A percentile compares a stretch with the other conserved stretches of the same genome.
These are phyloP conservation scores for Meiosimyza platycephala DNA, from an alignment of 2,888 invertebrate genomes.

Conservation along the genomic window DNA sequence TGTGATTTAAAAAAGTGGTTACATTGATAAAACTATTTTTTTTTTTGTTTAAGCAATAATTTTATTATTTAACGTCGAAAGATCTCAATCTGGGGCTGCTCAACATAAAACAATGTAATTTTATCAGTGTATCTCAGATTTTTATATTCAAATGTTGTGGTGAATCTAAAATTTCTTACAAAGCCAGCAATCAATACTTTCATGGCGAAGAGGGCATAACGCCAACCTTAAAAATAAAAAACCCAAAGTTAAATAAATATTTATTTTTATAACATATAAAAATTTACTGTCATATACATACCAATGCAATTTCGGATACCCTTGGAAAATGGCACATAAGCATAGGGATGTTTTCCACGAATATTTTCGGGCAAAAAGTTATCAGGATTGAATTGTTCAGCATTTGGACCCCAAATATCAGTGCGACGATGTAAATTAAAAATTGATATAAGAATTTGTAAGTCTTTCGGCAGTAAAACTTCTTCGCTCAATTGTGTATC, in stretches of 20 bases:
- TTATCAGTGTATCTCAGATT: conserved; percentile 38
- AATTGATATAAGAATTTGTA: conserved; percentile 44
- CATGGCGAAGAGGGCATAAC: conserved; percentile 45
- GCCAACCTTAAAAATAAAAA: conserved; percentile 45
- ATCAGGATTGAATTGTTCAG: conserved; percentile 49
- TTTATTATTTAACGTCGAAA: conserved; percentile 29
- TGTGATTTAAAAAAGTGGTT: no score
- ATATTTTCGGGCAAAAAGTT: conserved; percentile 49
- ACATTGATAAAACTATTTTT: no score
- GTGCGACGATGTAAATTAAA: conserved; percentile 47
- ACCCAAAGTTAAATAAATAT: neutral
- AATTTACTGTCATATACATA: conserved; percentile 30
- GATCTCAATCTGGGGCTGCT: conserved; percentile 43
- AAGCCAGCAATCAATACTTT: conserved; percentile 43
- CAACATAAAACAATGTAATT: conserved; percentile 37
- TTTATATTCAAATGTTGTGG: conserved; percentile 42
- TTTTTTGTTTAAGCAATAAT: no score
- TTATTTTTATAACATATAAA: neutral
- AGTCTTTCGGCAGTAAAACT: conserved; percentile 44
- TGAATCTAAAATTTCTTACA: conserved; percentile 44
- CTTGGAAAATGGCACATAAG: conserved; percentile 54
- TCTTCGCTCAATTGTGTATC: conserved; percentile 42
- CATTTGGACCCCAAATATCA: conserved; percentile 50
- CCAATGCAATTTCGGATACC: conserved; percentile 54
- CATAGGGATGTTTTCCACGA: conserved; percentile 46